These are phyloP conservation scores for Fopius arisanus DNA, from an alignment of 1,140 invertebrate genomes.

Conservation along the genomic window DNA sequence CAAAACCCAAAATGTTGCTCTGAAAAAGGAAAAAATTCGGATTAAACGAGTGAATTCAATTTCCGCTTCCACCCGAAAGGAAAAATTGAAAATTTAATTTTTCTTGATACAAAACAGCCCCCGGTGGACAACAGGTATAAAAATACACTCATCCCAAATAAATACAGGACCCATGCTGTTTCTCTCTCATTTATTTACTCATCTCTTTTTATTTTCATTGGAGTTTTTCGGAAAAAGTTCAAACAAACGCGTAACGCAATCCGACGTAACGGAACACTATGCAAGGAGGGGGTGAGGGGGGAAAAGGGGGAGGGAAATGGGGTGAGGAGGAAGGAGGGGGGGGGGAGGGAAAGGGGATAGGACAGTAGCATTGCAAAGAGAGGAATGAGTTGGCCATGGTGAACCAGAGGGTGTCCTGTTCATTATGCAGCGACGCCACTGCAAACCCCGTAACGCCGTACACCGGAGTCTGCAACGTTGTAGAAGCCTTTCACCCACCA, in stretches of 20 bases:
- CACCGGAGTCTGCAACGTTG: constrained; percentile 12
- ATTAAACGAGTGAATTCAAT: no score
- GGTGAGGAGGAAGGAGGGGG: constrained; percentile 26
- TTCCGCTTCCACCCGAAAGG: no score
- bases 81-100: no score
- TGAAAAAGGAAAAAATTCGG: no score
- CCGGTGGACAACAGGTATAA: no score
- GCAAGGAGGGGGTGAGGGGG: constrained; percentile 41
- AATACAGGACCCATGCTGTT: no score
- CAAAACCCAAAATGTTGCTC: no score
- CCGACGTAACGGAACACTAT: constrained; percentile 58
- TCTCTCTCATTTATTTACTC: no score
- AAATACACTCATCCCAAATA: no score
- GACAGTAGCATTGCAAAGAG: constrained; percentile 28
- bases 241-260: constrained; percentile 51
- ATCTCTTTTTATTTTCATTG: no score
- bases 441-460: constrained; percentile 25
- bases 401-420: constrained; percentile 50
- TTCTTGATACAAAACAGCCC: no score
- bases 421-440: constrained; percentile 57
- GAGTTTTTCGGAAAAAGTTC: background rate
- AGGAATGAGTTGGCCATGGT: constrained; percentile 28
- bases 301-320: constrained; percentile 29
- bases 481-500: constrained; percentile 19
- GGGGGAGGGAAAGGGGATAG: constrained; percentile 28